A percentile compares a stretch with the other conserved stretches of the same genome.
Evolutionary conservation across 2,113 vertebrate species (phyloP).

Genomic region (Cebidichthys violaceus): DNA sequence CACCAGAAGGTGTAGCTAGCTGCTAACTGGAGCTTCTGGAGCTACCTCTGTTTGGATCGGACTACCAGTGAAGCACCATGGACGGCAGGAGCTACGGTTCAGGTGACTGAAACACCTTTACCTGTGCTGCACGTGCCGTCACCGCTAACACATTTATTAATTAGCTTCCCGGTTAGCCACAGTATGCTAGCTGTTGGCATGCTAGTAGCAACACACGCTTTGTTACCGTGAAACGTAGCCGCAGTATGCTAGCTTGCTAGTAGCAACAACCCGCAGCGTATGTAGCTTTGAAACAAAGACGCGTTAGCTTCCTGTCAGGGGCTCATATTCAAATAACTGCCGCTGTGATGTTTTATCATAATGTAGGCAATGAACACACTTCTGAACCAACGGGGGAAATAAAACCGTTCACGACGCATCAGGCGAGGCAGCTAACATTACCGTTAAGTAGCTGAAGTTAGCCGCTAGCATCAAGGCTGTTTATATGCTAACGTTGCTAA

Average conservation of each 20-base stretch:
- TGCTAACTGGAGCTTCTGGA: background rate
- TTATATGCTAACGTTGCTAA: background rate
- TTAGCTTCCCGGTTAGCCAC: background rate
- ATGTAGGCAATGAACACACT: background rate
- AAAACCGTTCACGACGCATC: no score
- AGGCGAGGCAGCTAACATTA: background rate
- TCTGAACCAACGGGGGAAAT: background rate
- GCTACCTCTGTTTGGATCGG: background rate
- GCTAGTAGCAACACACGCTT: no score
- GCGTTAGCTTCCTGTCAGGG: background rate
- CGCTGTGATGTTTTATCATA: background rate
- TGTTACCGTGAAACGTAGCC: no score
- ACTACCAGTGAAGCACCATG: constrained; percentile 56
- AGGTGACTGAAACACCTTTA: constrained; percentile 45
- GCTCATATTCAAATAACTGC: background rate
- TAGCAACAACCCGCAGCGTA: no score
- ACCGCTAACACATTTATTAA: accelerated
- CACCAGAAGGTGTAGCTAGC: background rate
- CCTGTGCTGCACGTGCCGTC: background rate
- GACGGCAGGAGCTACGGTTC: constrained; percentile 80
- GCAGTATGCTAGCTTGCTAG: no score
- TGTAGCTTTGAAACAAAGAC: constrained; percentile 3
- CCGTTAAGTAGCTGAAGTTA: background rate
- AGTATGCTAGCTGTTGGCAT: constrained; percentile 4
- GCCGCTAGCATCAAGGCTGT: background rate